Evolutionary conservation across 2,888 invertebrate genomes (phyloP), one percentile per base, ranked within the genome.

Genomic region (Spilarctia lutea): DNA sequence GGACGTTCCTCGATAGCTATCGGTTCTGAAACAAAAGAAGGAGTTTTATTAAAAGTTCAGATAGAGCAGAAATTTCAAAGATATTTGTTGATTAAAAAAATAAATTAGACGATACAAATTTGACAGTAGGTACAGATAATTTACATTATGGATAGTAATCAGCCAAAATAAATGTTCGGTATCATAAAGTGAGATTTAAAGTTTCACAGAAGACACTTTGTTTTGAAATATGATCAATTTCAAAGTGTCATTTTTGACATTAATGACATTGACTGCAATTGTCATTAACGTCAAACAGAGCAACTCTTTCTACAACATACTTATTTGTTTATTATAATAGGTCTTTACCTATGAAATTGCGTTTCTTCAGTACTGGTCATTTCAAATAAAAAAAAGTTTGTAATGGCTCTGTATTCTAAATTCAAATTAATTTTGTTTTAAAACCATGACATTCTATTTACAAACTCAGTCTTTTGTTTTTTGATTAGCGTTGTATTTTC

Each of bases 21-120:
- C 30, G 68, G 24, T 24, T 68, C 68, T 68, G 68, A 24, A 68
- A 68, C 48, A 68, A 68, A 48, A 48, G 24, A 68, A 48, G 48
- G 16, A 2, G 18, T 63, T 63, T 63, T 30, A 18, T 30, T 63
- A 30, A 1, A 16, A 30, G 7, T 30, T 18, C 30, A 63, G 63
- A 27, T 7, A 30, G 7, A 63, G 8, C 8, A 30, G 30, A 63
- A 16, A 63, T 18, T 30, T 30, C 8, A 30, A 60, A 13, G 27
- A 27, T 13, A 1, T 27, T 27, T 27, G 60, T 27, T 27, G 27
- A 27, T 1, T 60, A 6, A 27, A n/a, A 56, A 60, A 60, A 4
- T 60, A 27, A 60, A 60, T 13, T 60, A 27, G 27, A 60, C 13
- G 60, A 60, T 27, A 60, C 60, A 60, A 60, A 60, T 27, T 27